Percentiles rank a stretch among this genome's conserved stretches.
Evolutionary conservation across 1,140 invertebrate genomes (phyloP).

Genomic region (Mesaphorura yosii): DNA sequence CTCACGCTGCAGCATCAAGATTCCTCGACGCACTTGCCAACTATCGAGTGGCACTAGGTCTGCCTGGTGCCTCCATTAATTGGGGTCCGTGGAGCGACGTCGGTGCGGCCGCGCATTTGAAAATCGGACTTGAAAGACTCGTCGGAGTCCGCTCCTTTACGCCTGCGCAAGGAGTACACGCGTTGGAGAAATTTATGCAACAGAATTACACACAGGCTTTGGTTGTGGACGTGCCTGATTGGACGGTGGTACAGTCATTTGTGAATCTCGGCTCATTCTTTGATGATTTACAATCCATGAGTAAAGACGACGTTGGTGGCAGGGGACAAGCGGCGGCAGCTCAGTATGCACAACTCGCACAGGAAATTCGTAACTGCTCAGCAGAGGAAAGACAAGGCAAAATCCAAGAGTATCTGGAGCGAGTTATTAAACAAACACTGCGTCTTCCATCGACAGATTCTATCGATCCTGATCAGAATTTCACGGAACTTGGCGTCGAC

Average conservation of each 20-base stretch:
- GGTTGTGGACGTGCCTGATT: background rate
- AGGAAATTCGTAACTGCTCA: background rate
- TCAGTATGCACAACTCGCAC: background rate
- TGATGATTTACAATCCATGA: slow-evolving; percentile 4
- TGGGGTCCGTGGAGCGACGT: slow-evolving; percentile 16
- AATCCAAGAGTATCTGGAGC: background rate
- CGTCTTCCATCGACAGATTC: slow-evolving; percentile 6
- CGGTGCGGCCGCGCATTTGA: slow-evolving; percentile 1
- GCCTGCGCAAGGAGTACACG: slow-evolving; percentile 1
- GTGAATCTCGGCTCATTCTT: background rate
- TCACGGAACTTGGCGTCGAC: slow-evolving; percentile 20
- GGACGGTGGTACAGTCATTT: background rate
- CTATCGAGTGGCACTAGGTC: slow-evolving; percentile 8
- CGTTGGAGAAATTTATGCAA: slow-evolving; percentile 1
- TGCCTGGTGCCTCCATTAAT: slow-evolving; percentile 7
- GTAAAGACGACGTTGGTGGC: background rate
- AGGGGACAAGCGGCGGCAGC: background rate
- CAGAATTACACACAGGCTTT: background rate
- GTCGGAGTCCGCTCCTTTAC: slow-evolving; percentile 3
- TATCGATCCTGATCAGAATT: slow-evolving; percentile 13
- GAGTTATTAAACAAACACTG: slow-evolving; percentile 5
- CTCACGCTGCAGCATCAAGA: slow-evolving; percentile 10
- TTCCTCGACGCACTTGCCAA: slow-evolving; percentile 10
- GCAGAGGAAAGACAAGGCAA: slow-evolving; percentile 6
- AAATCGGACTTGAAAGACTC: background rate